phyloP scores from a whole-genome alignment of 2,888 invertebrate genomes.

The Acleris emargana region DNA sequence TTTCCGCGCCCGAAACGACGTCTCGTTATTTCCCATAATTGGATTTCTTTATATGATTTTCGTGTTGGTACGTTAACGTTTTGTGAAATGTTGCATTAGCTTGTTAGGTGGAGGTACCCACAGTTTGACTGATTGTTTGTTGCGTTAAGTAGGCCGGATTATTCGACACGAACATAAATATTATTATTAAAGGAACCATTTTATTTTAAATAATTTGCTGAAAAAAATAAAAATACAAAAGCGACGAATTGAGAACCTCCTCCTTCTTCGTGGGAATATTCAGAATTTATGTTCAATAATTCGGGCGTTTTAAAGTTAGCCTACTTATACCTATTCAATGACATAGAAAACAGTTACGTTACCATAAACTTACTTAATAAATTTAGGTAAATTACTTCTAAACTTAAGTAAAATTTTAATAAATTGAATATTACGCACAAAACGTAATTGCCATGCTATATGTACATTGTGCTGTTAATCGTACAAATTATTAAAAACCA shows the following conservation, averaged over 20 bases:
- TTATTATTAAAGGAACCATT: not conserved
- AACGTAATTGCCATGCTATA: not conserved
- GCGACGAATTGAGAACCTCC: no score
- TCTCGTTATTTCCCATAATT: slow-evolving; percentile 58
- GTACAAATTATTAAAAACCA: slow-evolving; percentile 20
- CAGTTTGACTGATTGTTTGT: slow-evolving; percentile 14
- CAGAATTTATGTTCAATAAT: not conserved
- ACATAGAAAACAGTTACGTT: not conserved
- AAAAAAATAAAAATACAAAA: no score
- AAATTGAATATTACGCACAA: no score
- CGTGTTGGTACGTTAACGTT: slow-evolving; percentile 37
- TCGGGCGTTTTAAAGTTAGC: no score
- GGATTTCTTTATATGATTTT: slow-evolving; percentile 50
- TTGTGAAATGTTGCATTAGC: slow-evolving; percentile 20
- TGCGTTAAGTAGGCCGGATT: slow-evolving; percentile 7
- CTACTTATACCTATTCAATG: no score
- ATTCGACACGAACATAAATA: slow-evolving; percentile 6
- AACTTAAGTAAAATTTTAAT: no score
- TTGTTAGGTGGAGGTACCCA: slow-evolving; percentile 14
- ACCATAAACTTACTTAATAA: not conserved
- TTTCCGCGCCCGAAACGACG: slow-evolving; percentile 54
- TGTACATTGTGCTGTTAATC: slow-evolving; percentile 7
- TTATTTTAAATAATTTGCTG: no score
- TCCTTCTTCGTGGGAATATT: no score
- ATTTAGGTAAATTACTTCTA: no score